These are phyloP conservation scores for Andrena chrysosceles DNA, from an alignment of 2,888 invertebrate genomes.

Conservation along the genomic window DNA sequence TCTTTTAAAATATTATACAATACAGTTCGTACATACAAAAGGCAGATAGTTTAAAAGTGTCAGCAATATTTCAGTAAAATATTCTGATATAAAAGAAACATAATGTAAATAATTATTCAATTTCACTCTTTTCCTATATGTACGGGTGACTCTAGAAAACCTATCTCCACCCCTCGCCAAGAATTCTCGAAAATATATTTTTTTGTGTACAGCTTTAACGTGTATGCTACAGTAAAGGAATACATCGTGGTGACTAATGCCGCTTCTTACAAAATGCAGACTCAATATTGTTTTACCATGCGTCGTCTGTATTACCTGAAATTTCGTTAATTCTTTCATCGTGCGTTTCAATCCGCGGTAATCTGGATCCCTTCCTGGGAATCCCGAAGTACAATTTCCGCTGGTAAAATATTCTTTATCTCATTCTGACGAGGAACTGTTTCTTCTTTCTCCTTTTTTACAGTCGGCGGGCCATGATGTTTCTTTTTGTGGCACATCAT, in stretches of 20 bases:
- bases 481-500: constrained; percentile 88
- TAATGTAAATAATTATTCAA: constrained; percentile 34
- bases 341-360: constrained; percentile 68
- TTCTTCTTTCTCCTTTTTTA: constrained; percentile 74
- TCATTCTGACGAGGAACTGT: constrained; percentile 56
- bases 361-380: constrained; percentile 72
- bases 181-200: constrained; percentile 69
- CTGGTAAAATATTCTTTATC: constrained; percentile 56
- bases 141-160: constrained; percentile 51
- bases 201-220: constrained; percentile 64
- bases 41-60: constrained; percentile 32
- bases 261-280: constrained; percentile 66
- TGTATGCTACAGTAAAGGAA: constrained; percentile 62
- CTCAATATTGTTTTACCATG: constrained; percentile 39
- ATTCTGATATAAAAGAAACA: constrained; percentile 33
- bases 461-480: constrained; percentile 78
- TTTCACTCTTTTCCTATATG: constrained; percentile 23
- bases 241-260: constrained; percentile 67
- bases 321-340: constrained; percentile 1
- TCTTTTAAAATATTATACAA: constrained; percentile 32
- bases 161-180: constrained; percentile 40
- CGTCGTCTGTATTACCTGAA: constrained; percentile 38
- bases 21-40: constrained; percentile 35
- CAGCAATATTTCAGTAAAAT: constrained; percentile 28
- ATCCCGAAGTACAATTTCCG: constrained; percentile 68